Base-by-base conservation (phyloP, 2,888 invertebrate genomes). In the Nebria brevicollis region DNA sequence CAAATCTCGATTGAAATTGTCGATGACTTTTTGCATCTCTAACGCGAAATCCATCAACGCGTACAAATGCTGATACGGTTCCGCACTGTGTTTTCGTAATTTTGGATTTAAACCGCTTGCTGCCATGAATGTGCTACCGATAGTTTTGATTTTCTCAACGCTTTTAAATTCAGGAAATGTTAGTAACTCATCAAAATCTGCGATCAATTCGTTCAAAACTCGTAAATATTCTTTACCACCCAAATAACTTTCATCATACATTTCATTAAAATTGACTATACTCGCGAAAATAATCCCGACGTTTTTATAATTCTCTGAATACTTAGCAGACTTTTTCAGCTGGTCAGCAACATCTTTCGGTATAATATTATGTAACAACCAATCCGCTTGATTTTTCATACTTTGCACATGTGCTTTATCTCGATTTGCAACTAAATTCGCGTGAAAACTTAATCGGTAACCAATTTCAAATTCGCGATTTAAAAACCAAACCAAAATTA, bases 81-180 rank as follows among this genome's bases (percentile, higher is more conserved):
- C 92, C 26, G 92, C 90, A 84, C 94, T 94, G 72, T 92, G 90
- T 26, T 92, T 92, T 3, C 97, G 92, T 85, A 94, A 91, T 82
- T 92, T 92, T 0, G 97, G 96, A 89, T 98, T 97, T 81, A 99
- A 90, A 0, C 98, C 98, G 82, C 97, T 96, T 0, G 98, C 98
- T 0, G 98, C 98, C 98, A 99, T 99, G 86, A 98, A 98, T 0
- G 98, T 97, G 84, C 97, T 96, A 5, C 97, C 97, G 83, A 98
- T 98, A 0, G 98, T 98, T 89, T 99, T 99, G 84, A 99, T 99
- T 90, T 99, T 99, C 88, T 98, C 98, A 6, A 99, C 96, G 85
- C 95, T 94, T 68, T 93, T 93, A 86, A 95, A 98, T 84, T 96
- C 94, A 0, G 94, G 92, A 70, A 94, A 92, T 82, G 95, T 95